phyloP scores from a whole-genome alignment of 1,140 invertebrate species.

The Drosophila ogumai region DNA sequence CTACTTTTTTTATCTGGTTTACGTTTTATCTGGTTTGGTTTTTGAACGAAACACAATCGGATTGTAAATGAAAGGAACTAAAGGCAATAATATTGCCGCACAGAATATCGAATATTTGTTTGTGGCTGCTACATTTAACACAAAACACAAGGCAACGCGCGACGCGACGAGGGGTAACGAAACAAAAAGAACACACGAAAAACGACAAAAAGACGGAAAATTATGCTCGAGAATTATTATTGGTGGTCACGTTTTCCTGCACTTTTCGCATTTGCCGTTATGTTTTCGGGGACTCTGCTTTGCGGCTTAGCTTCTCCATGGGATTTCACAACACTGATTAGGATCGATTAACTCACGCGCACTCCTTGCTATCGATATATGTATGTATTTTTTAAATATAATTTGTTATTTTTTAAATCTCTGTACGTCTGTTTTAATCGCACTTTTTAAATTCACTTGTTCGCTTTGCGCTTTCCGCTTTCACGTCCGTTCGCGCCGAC shows the following conservation, averaged over 20 bases:
- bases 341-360: conserved; percentile 49
- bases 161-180: conserved; percentile 1
- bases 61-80: conserved; percentile 21
- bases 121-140: conserved; percentile 62
- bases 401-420: conserved; percentile 8
- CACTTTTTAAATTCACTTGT: conserved; percentile 18
- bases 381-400: conserved; percentile 6
- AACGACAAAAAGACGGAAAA: conserved; percentile 4
- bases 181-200: conserved; percentile 32
- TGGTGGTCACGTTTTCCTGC: conserved; percentile 47
- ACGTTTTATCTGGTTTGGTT: background rate
- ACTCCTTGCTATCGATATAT: conserved; percentile 33
- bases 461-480: conserved; percentile 10
- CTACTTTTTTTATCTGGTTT: conserved; percentile 1
- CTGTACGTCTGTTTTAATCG: conserved; percentile 13
- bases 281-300: conserved; percentile 26
- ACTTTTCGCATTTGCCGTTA: conserved; percentile 44
- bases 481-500: conserved; percentile 43
- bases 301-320: conserved; percentile 26
- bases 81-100: conserved; percentile 30
- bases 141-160: conserved; percentile 52
- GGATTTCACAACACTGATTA: conserved; percentile 58
- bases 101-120: conserved; percentile 37
- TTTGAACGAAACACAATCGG: conserved; percentile 26
- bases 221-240: conserved; percentile 39